Evolutionary conservation across 2,797 vertebrate species (phyloP).

Genomic region (Halcyon smyrnensis): DNA sequence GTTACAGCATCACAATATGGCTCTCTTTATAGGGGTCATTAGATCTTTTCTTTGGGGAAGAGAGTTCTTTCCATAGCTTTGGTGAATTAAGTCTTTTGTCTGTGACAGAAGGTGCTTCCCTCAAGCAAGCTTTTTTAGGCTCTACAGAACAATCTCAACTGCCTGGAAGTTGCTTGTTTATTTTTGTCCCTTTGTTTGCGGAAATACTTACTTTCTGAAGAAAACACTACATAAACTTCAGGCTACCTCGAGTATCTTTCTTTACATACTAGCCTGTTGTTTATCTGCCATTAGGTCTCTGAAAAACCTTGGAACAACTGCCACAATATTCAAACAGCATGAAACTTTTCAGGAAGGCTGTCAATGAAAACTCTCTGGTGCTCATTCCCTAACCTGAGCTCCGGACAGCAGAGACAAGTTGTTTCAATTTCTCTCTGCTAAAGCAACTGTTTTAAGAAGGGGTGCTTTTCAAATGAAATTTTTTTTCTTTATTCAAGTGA

Average conservation of each 20-base stretch:
- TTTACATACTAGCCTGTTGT: not conserved
- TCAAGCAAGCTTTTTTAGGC: not conserved
- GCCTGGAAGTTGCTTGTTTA: not conserved
- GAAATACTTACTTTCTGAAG: not conserved
- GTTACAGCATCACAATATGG: slow-evolving; percentile 50
- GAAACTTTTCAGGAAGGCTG: not conserved
- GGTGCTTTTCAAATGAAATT: not conserved
- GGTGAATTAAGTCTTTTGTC: slow-evolving; percentile 63
- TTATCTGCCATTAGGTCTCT: not conserved
- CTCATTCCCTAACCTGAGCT: not conserved
- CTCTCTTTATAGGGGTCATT: slow-evolving; percentile 62
- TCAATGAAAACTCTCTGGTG: not conserved
- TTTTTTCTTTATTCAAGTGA: not conserved
- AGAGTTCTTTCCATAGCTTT: slow-evolving; percentile 9
- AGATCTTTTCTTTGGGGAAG: slow-evolving; percentile 42
- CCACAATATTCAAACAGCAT: rapidly evolving
- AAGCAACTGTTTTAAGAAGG: not conserved
- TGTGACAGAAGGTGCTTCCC: slow-evolving; percentile 45
- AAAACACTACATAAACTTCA: not conserved
- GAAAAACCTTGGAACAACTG: not conserved
- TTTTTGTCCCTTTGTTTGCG: slow-evolving; percentile 16
- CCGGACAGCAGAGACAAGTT: rapidly evolving
- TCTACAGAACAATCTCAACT: not conserved
- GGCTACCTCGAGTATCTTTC: rapidly evolving
- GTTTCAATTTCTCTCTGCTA: not conserved